Conservation (phyloP, 2,888 invertebrate species). For the Aphidius colemani region DNA sequence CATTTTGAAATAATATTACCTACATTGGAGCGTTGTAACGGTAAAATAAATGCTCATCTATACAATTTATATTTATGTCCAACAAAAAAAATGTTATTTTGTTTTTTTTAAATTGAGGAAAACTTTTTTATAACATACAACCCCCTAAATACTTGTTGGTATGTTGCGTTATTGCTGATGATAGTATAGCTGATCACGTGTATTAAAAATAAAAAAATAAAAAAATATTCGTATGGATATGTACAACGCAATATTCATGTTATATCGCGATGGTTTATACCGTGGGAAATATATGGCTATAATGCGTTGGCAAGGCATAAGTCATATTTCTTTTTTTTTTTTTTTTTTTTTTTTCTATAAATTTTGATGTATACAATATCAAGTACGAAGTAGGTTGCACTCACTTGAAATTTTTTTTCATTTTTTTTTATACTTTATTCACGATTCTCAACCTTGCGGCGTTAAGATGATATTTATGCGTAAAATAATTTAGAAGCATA, state of each 20-base stretch:
- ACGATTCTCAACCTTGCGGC: too few species aligned
- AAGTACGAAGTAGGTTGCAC: not conserved
- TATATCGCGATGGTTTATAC: constrained; percentile 27
- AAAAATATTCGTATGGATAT: constrained; percentile 2
- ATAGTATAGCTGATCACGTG: constrained; percentile 2
- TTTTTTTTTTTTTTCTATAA: constrained; percentile 27
- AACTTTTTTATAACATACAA: too few species aligned
- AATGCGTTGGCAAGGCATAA: constrained; percentile 41
- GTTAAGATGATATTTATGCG: not conserved
- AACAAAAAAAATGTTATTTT: too few species aligned
- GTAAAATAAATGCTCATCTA: constrained; percentile 41
- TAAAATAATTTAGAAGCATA: constrained; percentile 12
- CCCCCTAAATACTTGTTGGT: too few species aligned
- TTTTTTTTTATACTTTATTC: too few species aligned
- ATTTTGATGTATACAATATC: constrained; percentile 1
- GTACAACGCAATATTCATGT: constrained; percentile 21
- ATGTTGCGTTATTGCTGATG: constrained; percentile 4
- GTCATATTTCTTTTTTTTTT: constrained; percentile 35
- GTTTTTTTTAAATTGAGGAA: too few species aligned
- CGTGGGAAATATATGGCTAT: constrained; percentile 37
- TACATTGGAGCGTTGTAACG: constrained; percentile 25
- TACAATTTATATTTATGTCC: constrained; percentile 34
- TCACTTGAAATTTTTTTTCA: not conserved
- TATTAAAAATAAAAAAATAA: constrained; percentile 9
- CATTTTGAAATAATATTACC: constrained; percentile 5